Evolutionary conservation across 92 coral and sea anemone species (phyloP), one percentile per base, ranked within the genome.

Genomic region (Zoanthus sansibaricus): DNA sequence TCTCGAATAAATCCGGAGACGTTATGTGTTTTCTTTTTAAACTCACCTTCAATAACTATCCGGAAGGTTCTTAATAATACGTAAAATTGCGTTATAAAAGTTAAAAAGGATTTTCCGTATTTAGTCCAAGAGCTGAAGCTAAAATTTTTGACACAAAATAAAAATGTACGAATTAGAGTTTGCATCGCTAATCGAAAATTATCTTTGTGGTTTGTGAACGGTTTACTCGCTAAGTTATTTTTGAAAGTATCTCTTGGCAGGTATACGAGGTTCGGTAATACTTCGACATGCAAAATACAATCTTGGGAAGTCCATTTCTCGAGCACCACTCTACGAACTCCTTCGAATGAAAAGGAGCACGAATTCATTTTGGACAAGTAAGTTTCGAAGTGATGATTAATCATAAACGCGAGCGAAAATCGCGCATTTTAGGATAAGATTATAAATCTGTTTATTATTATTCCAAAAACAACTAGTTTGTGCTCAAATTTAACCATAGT

Each of bases 221-320:
- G 93, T 91, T 91, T 91, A 88, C 93, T 91, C 21, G 93, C 79
- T 88, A 91, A 87, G 88, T 91, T 91, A 91, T 90, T 77, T 83
- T 83, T 79, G 86, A 68, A 91, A 88, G 91, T 87, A 91, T 91
- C 93, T 87, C 89, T 91, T 91, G 33, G 91, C 86, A 88, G 89
- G 91, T 87, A 71, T 83, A 51, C 49, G 25, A n/a, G 89, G 84
- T 88, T 83, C 89, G 66, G 82, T 73, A 75, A 73, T 33, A 82
- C 52, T 87, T 61, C 66, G 86, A 70, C 93, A 91, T 87, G 86
- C 79, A 82, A 91, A 21, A 78, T 79, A 87, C 62, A 56, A 37
- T 78, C 79, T 66, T 77, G 71, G 59, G 89, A 89, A 90, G 82
- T 82, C 79, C 89, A 82, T 83, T 82, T 83, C 86, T 91, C 80